These are phyloP conservation scores for Cryptotis parvus DNA, from an alignment of 2,113 vertebrate genomes.

Conservation along the genomic window DNA sequence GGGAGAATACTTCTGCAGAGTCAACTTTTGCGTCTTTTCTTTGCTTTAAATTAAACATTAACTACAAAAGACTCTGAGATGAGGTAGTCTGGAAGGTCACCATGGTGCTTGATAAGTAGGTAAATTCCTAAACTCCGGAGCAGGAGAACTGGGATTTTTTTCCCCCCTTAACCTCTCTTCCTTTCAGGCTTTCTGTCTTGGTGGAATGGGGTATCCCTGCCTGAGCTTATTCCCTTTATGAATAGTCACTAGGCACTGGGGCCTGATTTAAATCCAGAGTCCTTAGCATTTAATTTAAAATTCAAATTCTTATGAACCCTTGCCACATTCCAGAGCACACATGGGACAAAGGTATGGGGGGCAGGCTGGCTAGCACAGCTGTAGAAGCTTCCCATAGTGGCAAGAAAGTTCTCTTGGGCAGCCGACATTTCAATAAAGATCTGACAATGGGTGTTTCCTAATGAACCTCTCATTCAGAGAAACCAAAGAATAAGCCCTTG, in stretches of 20 bases:
- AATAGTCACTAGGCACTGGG: background rate
- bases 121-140: background rate
- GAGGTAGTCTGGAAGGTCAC: too few relatives aligned
- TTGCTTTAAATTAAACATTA: background rate
- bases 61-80: background rate
- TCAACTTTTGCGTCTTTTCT: background rate
- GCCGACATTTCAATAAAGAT: background rate
- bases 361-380: too few relatives aligned
- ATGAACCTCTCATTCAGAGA: conserved; percentile 58
- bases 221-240: background rate
- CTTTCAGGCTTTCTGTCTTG: background rate
- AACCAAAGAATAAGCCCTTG: background rate
- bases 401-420: background rate
- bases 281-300: background rate
- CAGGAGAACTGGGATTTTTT: background rate
- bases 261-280: background rate
- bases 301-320: background rate
- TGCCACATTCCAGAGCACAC: background rate
- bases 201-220: background rate
- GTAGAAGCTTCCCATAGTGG: background rate
- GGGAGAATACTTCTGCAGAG: background rate
- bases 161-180: fast-evolving
- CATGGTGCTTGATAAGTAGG: background rate
- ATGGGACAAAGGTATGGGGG: background rate
- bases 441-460: conserved; percentile 36